phyloP scores from a whole-genome alignment of 2,113 vertebrate species.

The Zingel zingel region DNA sequence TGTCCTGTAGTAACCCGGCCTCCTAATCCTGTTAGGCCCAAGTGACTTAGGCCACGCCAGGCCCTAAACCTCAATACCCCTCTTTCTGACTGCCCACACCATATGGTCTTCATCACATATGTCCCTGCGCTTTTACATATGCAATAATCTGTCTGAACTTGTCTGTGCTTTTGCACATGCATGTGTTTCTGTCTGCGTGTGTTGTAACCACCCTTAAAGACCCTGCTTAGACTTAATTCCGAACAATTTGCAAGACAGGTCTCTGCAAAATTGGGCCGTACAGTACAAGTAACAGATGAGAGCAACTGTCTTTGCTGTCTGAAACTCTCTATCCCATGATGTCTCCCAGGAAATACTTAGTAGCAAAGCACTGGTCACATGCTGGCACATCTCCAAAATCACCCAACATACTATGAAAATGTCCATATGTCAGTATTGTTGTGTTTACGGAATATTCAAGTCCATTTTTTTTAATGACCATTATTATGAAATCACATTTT shows the following conservation, averaged over 20 bases:
- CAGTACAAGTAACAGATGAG: background rate
- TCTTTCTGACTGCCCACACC: slow-evolving; percentile 62
- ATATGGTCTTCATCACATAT: slow-evolving; percentile 63
- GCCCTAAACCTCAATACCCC: slow-evolving; percentile 72
- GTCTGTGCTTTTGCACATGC: background rate
- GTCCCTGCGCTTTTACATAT: slow-evolving; percentile 32
- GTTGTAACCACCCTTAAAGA: background rate
- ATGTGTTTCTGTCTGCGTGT: background rate
- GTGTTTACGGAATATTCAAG: background rate
- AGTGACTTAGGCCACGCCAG: slow-evolving; percentile 71
- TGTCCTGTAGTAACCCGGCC: slow-evolving; percentile 75
- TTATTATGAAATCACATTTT: background rate
- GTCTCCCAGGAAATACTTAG: background rate
- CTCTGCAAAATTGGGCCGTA: background rate
- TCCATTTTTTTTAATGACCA: background rate
- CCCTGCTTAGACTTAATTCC: background rate
- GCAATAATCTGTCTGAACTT: slow-evolving; percentile 55
- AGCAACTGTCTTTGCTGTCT: slow-evolving; percentile 2
- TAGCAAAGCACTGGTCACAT: background rate
- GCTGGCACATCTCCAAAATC: background rate
- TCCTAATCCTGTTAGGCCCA: slow-evolving; percentile 79
- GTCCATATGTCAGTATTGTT: background rate
- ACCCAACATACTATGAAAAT: background rate
- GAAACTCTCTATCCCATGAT: background rate
- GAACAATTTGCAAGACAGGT: background rate